Evolutionary conservation across 2,797 vertebrate genomes (phyloP).

Genomic region (Ptychobarbus kaznakovi): DNA sequence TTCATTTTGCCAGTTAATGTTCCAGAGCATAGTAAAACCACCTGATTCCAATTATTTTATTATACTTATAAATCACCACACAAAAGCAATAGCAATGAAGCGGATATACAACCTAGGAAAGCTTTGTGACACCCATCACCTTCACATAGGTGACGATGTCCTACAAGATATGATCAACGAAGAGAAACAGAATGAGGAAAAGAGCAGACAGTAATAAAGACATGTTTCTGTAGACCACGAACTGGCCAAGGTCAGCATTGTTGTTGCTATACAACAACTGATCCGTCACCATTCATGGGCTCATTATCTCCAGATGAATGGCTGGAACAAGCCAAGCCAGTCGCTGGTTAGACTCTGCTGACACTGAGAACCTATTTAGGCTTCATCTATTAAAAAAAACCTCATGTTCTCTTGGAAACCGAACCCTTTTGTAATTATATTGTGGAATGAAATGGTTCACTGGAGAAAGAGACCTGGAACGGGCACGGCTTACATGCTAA

Average conservation of each 20-base stretch:
- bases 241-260: slow-evolving; percentile 35
- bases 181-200: slow-evolving; percentile 7
- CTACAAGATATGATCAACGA: slow-evolving; percentile 35
- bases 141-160: slow-evolving; percentile 29
- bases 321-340: slow-evolving; percentile 23
- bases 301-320: slow-evolving; percentile 45
- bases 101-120: slow-evolving; percentile 26
- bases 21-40: slow-evolving; percentile 64
- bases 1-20: slow-evolving; percentile 60
- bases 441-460: slow-evolving; percentile 10
- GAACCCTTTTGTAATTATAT: slow-evolving; percentile 32
- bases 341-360: slow-evolving; percentile 19
- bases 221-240: slow-evolving; percentile 17
- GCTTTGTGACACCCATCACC: neutral
- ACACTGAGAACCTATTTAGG: slow-evolving; percentile 33
- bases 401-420: slow-evolving; percentile 17
- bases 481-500: slow-evolving; percentile 46
- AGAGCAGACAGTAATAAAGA: slow-evolving; percentile 14
- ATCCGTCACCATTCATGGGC: slow-evolving; percentile 20
- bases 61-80: slow-evolving; percentile 28
- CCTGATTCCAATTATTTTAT: slow-evolving; percentile 63
- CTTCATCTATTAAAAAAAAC: slow-evolving; percentile 62
- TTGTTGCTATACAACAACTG: slow-evolving; percentile 19
- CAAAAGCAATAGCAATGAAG: slow-evolving; percentile 16
- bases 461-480: slow-evolving; percentile 10